Evolutionary conservation across 2,797 vertebrate genomes (phyloP).

Genomic region (Miichthys miiuy): DNA sequence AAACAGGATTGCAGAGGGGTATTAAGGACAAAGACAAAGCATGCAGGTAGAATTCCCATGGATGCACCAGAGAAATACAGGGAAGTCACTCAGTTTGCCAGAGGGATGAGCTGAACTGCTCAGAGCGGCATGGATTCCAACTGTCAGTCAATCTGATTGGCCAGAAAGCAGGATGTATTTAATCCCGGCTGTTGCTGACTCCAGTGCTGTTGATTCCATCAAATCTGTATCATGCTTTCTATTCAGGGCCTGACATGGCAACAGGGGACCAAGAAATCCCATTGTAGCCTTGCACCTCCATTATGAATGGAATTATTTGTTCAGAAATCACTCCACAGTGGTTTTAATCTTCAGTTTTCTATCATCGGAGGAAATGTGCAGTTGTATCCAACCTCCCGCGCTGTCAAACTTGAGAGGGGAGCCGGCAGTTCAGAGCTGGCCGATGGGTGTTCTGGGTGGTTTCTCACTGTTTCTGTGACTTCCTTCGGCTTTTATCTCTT

Average conservation of each 20-base stretch:
- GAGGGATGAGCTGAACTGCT: constrained; percentile 59
- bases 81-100: constrained; percentile 32
- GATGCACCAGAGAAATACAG: constrained; percentile 21
- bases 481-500: constrained; percentile 58
- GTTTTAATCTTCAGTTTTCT: constrained; percentile 46
- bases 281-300: constrained; percentile 40
- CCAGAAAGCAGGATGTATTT: constrained; percentile 71
- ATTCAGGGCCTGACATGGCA: constrained; percentile 36
- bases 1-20: constrained; percentile 21
- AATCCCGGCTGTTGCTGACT: constrained; percentile 69
- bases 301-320: constrained; percentile 47
- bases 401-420: constrained; percentile 28
- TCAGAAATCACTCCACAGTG: constrained; percentile 18
- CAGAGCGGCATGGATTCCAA: constrained; percentile 55
- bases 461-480: constrained; percentile 27
- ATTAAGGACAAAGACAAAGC: constrained; percentile 46
- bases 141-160: constrained; percentile 77
- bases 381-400: constrained; percentile 8
- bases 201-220: constrained; percentile 61
- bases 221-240: constrained; percentile 68
- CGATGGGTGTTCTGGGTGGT: constrained; percentile 39
- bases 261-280: constrained; percentile 50
- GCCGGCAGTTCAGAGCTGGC: background rate
- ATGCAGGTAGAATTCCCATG: constrained; percentile 42
- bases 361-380: constrained; percentile 2